These are phyloP conservation scores for Pipistrellus pipistrellus DNA, from an alignment of 2,797 vertebrate species.

Conservation along the genomic window DNA sequence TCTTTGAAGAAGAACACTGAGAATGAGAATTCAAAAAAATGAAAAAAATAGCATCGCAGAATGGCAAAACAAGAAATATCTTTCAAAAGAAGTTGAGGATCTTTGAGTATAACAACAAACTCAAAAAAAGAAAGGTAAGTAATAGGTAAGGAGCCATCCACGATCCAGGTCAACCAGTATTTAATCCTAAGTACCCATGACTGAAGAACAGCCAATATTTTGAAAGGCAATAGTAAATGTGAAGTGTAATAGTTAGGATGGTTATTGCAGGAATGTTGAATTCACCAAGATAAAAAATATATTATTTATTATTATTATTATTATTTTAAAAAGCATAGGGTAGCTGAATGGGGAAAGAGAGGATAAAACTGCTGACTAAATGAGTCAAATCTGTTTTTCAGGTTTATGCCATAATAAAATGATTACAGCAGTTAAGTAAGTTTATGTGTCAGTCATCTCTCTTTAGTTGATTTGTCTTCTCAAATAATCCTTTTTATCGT, in stretches of 20 bases:
- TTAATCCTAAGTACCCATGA: not conserved
- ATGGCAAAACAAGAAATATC: not conserved
- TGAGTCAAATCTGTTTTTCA: not conserved
- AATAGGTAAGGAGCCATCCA: not conserved
- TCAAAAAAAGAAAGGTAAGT: not conserved
- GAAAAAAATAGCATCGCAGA: not conserved
- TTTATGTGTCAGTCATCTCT: not conserved
- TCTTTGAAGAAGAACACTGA: not conserved
- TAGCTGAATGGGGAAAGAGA: too few relatives aligned
- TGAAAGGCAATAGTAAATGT: not conserved
- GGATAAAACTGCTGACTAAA: not conserved
- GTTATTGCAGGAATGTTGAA: too few relatives aligned
- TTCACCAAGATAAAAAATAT: too few relatives aligned
- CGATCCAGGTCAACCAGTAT: not conserved
- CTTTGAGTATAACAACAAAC: not conserved
- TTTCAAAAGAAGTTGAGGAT: not conserved
- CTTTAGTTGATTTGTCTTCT: not conserved
- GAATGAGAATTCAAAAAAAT: not conserved
- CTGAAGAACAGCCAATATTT: not conserved
- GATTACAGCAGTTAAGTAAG: not conserved
- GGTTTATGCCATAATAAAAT: not conserved
- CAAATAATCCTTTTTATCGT: not conserved
- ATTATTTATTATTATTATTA: too few relatives aligned
- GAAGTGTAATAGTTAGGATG: too few relatives aligned
- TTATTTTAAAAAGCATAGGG: too few relatives aligned